A percentile compares a stretch with the other conserved stretches of the same genome.
Evolutionary conservation across 2,888 invertebrate genomes (phyloP).

Genomic region (Thelaira solivaga): DNA sequence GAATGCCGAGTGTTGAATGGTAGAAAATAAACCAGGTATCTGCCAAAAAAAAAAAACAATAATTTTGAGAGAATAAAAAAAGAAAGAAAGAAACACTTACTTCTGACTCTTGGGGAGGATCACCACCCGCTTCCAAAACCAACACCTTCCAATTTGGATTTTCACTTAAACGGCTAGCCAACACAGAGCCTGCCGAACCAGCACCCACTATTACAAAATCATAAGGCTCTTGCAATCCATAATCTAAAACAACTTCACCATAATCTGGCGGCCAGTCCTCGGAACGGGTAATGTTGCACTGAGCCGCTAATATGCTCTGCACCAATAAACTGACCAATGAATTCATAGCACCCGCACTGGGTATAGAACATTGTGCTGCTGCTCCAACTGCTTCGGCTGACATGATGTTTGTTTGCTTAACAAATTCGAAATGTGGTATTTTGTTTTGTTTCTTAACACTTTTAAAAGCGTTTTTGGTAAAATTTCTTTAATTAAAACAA

Average conservation of each 20-base stretch:
- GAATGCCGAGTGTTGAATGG: constrained; percentile 66
- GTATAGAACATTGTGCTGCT: constrained; percentile 61
- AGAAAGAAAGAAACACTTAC: constrained; percentile 57
- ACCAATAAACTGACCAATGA: constrained; percentile 78
- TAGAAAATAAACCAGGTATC: constrained; percentile 66
- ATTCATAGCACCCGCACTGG: constrained; percentile 66
- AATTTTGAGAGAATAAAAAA: not conserved
- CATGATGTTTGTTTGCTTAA: too few species aligned
- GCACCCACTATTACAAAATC: constrained; percentile 78
- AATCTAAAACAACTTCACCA: constrained; percentile 68
- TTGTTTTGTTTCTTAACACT: too few species aligned
- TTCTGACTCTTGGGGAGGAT: constrained; percentile 76
- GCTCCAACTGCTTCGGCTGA: too few species aligned
- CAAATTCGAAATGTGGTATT: too few species aligned
- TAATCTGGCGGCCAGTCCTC: constrained; percentile 80
- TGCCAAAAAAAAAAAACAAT: constrained; percentile 59
- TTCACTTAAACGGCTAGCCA: constrained; percentile 78
- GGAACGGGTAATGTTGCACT: constrained; percentile 79
- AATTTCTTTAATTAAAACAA: too few species aligned
- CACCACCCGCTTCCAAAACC: constrained; percentile 78
- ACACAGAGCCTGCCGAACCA: constrained; percentile 78
- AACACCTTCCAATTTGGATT: constrained; percentile 76
- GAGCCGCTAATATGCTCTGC: constrained; percentile 80
- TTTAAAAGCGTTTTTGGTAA: too few species aligned
- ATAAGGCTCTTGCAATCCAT: constrained; percentile 71